Percentiles rank a stretch among this genome's conserved stretches.
These are phyloP conservation scores for Cynaeus angustus DNA, from an alignment of 2,888 invertebrate genomes.

Conservation along the genomic window DNA sequence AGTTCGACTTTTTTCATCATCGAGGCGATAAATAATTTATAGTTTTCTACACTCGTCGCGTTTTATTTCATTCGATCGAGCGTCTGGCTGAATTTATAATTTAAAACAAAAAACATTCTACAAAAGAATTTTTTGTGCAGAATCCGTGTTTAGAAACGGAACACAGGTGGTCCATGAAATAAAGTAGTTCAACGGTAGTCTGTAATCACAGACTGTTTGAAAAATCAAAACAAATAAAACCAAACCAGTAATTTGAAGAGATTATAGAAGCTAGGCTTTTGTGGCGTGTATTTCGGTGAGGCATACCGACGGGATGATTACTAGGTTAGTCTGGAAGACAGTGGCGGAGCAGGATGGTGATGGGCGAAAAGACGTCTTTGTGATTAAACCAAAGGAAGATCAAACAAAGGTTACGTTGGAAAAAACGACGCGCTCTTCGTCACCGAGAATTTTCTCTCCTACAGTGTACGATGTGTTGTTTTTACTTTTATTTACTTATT, in stretches of 20 bases:
- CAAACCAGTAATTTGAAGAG: constrained; percentile 46
- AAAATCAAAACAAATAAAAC: constrained; percentile 49
- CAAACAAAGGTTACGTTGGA: too few relatives aligned
- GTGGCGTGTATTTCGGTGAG: constrained; percentile 27
- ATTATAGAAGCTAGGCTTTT: constrained; percentile 45
- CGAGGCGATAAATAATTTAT: constrained; percentile 27
- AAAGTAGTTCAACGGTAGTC: constrained; percentile 46
- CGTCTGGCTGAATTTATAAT: constrained; percentile 2
- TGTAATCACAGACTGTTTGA: constrained; percentile 40
- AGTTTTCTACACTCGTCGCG: neutral
- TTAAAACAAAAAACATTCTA: constrained; percentile 16
- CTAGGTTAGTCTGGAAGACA: constrained; percentile 26
- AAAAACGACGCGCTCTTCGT: too few relatives aligned
- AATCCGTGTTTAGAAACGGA: constrained; percentile 22
- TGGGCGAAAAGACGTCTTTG: too few relatives aligned
- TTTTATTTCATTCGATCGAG: constrained; percentile 12
- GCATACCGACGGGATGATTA: constrained; percentile 33
- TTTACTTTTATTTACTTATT: too few relatives aligned
- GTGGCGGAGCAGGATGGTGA: neutral
- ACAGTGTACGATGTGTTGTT: too few relatives aligned
- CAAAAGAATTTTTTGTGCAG: constrained; percentile 10
- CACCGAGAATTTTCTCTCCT: too few relatives aligned
- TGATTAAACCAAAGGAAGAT: too few relatives aligned
- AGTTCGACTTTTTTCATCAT: constrained; percentile 10
- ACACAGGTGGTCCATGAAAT: constrained; percentile 42